These are phyloP conservation scores for Sebastes trivittatus DNA, from an alignment of 2,797 vertebrate genomes.

Conservation along the genomic window DNA sequence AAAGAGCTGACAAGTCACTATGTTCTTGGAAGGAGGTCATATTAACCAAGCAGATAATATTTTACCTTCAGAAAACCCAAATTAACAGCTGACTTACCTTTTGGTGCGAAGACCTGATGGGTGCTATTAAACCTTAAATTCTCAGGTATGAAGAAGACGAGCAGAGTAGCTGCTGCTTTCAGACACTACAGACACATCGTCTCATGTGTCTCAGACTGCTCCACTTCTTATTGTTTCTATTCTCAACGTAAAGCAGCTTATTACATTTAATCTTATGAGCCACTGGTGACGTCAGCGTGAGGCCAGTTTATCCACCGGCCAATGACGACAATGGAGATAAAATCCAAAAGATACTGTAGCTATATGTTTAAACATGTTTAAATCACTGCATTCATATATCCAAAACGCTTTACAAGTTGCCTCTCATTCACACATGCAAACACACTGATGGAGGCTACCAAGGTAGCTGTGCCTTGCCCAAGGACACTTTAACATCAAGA, in stretches of 20 bases:
- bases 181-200: constrained; percentile 6
- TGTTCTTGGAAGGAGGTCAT: background rate
- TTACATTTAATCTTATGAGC: constrained; percentile 85
- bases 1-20: background rate
- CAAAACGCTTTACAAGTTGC: background rate
- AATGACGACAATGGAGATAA: no score
- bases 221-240: constrained; percentile 88
- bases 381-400: background rate
- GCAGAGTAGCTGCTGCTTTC: constrained; percentile 8
- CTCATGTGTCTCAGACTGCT: constrained; percentile 73
- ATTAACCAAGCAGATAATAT: background rate
- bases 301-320: constrained; percentile 14
- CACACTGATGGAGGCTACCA: background rate
- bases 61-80: background rate
- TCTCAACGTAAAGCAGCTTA: constrained; percentile 92
- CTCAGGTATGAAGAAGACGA: background rate
- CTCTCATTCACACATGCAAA: no score
- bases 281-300: constrained; percentile 64
- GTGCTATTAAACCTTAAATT: background rate
- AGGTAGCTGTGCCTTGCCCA: background rate
- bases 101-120: background rate
- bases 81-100: constrained; percentile 39
- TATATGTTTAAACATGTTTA: background rate
- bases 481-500: background rate
- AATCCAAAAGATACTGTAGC: no score